Evolutionary conservation across 2,797 vertebrate species (phyloP).

Genomic region (Pseudochromis fuscus): DNA sequence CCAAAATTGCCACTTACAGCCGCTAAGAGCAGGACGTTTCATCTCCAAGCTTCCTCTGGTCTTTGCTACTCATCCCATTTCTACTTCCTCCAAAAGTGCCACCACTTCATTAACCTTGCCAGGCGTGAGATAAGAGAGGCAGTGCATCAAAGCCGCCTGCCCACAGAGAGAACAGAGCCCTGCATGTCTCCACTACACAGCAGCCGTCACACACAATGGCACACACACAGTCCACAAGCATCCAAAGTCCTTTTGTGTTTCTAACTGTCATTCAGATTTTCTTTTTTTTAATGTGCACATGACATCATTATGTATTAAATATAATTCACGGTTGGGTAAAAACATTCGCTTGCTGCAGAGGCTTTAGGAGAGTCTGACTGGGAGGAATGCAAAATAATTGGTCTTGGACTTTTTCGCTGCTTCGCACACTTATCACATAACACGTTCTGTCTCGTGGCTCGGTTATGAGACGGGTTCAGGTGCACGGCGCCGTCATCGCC

Average conservation of each 20-base stretch:
- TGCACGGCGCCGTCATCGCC: conserved; percentile 47
- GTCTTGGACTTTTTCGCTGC: conserved; percentile 42
- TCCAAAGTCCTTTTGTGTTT: conserved; percentile 73
- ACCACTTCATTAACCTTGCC: conserved; percentile 91
- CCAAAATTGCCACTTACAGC: conserved; percentile 90
- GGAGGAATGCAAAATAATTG: conserved; percentile 62
- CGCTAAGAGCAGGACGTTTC: conserved; percentile 85
- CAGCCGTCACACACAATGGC: conserved; percentile 67
- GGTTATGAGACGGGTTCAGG: conserved; percentile 48
- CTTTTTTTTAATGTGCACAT: conserved; percentile 8
- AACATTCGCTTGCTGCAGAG: conserved; percentile 51
- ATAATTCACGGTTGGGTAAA: conserved; percentile 48
- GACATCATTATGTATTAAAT: conserved; percentile 64
- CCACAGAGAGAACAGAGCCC: conserved; percentile 84
- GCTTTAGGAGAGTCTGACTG: conserved; percentile 61
- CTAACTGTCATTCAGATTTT: conserved; percentile 69
- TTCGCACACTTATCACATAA: conserved; percentile 20
- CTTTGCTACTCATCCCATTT: conserved; percentile 88
- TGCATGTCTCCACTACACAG: conserved; percentile 77
- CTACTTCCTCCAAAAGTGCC: conserved; percentile 88
- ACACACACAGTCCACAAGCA: conserved; percentile 60
- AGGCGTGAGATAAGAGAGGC: conserved; percentile 88
- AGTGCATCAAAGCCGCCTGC: conserved; percentile 87
- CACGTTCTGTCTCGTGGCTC: conserved; percentile 24
- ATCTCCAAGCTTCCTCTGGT: conserved; percentile 89